phyloP scores from a whole-genome alignment of 2,113 vertebrate genomes.

The Colaptes auratus region DNA sequence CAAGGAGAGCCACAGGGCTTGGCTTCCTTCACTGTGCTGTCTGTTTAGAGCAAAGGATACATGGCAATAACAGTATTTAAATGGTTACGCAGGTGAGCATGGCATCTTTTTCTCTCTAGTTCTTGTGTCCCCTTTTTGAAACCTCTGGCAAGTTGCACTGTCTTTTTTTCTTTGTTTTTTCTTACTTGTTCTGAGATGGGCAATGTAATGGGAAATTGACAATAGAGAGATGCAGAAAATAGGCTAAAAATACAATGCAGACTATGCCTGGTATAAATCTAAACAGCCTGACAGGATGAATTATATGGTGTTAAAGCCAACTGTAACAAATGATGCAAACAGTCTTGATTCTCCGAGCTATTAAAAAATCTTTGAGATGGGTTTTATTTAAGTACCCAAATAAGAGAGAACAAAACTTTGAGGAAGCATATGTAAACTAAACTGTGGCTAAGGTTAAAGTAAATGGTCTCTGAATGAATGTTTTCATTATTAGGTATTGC shows the following conservation, averaged over 20 bases:
- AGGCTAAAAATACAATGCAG: neutral
- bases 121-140: neutral
- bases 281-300: neutral
- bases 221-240: neutral
- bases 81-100: neutral
- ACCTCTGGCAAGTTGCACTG: neutral
- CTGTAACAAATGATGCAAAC: neutral
- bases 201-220: neutral
- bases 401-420: neutral
- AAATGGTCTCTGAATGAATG: neutral
- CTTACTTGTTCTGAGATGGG: neutral
- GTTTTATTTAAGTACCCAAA: neutral
- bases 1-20: accelerated
- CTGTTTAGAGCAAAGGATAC: neutral
- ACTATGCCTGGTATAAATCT: neutral
- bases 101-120: neutral
- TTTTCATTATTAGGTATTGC: neutral
- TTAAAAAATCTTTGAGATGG: neutral
- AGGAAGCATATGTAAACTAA: neutral
- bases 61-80: neutral
- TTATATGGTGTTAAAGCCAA: neutral
- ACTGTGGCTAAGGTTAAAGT: neutral
- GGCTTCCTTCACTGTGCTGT: neutral
- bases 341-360: neutral
- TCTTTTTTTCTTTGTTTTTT: neutral